Base-by-base conservation (phyloP, 2,888 invertebrate species). In the Coleophora deauratella region DNA sequence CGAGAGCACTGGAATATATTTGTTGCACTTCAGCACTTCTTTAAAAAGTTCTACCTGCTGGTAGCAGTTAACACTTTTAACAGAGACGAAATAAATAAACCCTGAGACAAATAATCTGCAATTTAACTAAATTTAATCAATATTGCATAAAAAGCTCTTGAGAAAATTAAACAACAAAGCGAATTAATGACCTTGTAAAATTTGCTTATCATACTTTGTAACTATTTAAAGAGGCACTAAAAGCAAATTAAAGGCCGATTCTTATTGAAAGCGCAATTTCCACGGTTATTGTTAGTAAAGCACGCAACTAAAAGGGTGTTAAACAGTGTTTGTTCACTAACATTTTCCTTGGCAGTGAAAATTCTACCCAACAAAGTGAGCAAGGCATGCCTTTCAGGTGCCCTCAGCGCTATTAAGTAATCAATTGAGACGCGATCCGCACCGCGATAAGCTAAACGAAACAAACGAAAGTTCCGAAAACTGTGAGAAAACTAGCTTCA, bases 341-440 rank as follows among this genome's bases (percentile, higher is more conserved):
- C 47, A 41, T 44, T 37, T 47, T 38, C 37, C 41, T 39, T 43
- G 54, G 38, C 58, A 51, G 41, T 54, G 54, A 62, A 63, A 53
- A 49, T 59, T 47, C 52, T 37, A 38, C 51, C 52, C 43, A 39
- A 51, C 57, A 59, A 62, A 62, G 51, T 52, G 54, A 55, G 53
- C 49, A 61, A 55, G 55, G 57, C 57, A 51, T 42, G 48, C 46
- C 47, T 51, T 57, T 48, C 40, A 48, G 41, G 44, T 54, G 49
- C 52, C 50, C 50, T 51, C 50, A 42, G 41, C 41, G 54, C 52
- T 58, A 62, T 70, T 66, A 62, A 59, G 58, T 57, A 71, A 71
- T 69, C 62, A 67, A 69, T 72, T 62, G 56, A 56, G 63, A 56
- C 55, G 51, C 49, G 51, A 38, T 50, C 50, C 48, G 62, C 49